These are phyloP conservation scores for Pyrrhia umbra DNA, from an alignment of 2,888 invertebrate genomes.

Conservation along the genomic window DNA sequence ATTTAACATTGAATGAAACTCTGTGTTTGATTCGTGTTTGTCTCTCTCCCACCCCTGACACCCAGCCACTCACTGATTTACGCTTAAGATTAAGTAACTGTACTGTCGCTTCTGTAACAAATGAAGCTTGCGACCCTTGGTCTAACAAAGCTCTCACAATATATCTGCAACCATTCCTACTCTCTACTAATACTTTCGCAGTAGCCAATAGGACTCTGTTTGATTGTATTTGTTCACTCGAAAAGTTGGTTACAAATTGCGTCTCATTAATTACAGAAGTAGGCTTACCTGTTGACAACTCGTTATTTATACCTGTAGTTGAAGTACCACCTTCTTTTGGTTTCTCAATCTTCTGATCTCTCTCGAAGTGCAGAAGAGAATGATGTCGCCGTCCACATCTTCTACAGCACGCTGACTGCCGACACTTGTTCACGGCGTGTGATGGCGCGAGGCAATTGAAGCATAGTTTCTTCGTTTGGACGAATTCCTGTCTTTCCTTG, in stretches of 20 bases:
- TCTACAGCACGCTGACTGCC: conserved; percentile 3
- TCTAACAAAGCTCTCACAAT: conserved; percentile 24
- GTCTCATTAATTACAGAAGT: not conserved
- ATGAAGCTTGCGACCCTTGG: conserved; percentile 27
- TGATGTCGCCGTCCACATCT: conserved; percentile 19
- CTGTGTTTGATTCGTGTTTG: conserved; percentile 14
- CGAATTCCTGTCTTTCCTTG: conserved; percentile 26
- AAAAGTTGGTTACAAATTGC: conserved; percentile 11
- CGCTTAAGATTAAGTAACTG: conserved; percentile 13
- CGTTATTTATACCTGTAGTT: not conserved
- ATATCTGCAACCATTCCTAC: conserved; percentile 15
- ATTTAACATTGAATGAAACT: conserved; percentile 15
- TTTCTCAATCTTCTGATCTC: conserved; percentile 5
- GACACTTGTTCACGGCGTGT: conserved; percentile 18
- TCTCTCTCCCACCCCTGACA: conserved; percentile 2
- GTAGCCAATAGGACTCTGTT: conserved; percentile 26
- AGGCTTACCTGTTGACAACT: conserved; percentile 5
- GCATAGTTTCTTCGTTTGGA: conserved; percentile 22
- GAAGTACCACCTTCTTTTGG: not conserved
- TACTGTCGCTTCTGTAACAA: conserved; percentile 19
- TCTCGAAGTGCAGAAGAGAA: conserved; percentile 29
- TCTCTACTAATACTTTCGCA: conserved; percentile 15
- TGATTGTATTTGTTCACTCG: not conserved
- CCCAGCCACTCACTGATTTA: conserved; percentile 2
- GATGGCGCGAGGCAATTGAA: conserved; percentile 21